These are phyloP conservation scores for Lasioglossum villosulum DNA, from an alignment of 2,888 invertebrate genomes.

Conservation along the genomic window DNA sequence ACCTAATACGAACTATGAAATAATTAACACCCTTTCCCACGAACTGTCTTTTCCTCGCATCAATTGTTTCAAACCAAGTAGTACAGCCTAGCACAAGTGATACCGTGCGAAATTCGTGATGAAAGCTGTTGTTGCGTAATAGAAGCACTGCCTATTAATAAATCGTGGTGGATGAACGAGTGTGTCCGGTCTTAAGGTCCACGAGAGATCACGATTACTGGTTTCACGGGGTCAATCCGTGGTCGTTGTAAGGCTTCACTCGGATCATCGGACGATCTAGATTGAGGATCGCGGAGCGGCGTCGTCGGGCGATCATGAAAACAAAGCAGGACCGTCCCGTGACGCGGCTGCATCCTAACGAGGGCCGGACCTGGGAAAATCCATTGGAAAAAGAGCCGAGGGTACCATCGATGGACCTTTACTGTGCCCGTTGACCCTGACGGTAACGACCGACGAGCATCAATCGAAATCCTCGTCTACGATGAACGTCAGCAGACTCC, in stretches of 20 bases:
- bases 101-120: too few species aligned
- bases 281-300: constrained; percentile 41
- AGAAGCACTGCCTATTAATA: constrained; percentile 20
- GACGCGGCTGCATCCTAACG: constrained; percentile 51
- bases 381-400: not conserved
- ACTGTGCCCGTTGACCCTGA: constrained; percentile 16
- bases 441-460: constrained; percentile 12
- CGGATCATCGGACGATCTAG: constrained; percentile 51
- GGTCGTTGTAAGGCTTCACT: constrained; percentile 47
- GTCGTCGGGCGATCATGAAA: constrained; percentile 52
- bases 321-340: constrained; percentile 29
- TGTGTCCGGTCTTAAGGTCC: constrained; percentile 27
- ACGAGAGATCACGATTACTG: constrained; percentile 46
- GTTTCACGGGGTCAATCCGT: constrained; percentile 26
- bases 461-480: not conserved
- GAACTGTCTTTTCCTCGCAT: too few species aligned
- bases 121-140: not conserved
- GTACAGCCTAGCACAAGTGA: not conserved
- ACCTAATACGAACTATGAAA: not conserved
- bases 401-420: constrained; percentile 30
- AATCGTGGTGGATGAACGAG: constrained; percentile 10
- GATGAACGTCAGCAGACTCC: not conserved
- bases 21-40: too few species aligned
- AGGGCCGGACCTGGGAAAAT: constrained; percentile 35
- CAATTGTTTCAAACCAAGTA: too few species aligned